Evolutionary conservation across 2,797 vertebrate species (phyloP).

Genomic region (Helostoma temminkii): DNA sequence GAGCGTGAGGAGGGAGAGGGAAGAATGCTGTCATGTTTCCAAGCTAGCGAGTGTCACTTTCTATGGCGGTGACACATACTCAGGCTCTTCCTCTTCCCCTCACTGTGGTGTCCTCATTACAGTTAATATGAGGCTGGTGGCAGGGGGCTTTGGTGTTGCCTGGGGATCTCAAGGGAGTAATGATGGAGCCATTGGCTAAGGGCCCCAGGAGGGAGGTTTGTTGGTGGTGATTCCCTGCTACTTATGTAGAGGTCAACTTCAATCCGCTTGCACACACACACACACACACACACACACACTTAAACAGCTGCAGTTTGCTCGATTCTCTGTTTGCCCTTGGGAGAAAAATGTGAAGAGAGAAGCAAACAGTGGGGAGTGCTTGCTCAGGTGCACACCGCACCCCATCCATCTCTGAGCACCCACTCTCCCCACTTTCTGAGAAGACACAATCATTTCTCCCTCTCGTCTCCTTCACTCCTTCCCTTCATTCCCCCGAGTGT

Average conservation of each 20-base stretch:
- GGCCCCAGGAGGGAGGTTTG: conserved; percentile 74
- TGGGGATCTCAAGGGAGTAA: conserved; percentile 74
- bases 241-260: conserved; percentile 78
- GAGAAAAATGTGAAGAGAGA: conserved; percentile 73
- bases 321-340: conserved; percentile 80
- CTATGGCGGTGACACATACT: conserved; percentile 57
- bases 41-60: conserved; percentile 34
- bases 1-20: background rate
- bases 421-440: conserved; percentile 39
- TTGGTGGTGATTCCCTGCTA: conserved; percentile 76
- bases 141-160: conserved; percentile 52
- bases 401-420: conserved; percentile 71
- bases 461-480: conserved; percentile 30
- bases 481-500: conserved; percentile 53
- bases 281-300: conserved; percentile 14
- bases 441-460: conserved; percentile 70
- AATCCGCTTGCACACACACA: conserved; percentile 26
- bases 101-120: conserved; percentile 74
- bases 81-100: conserved; percentile 37
- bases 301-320: conserved; percentile 70
- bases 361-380: conserved; percentile 80
- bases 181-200: conserved; percentile 73
- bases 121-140: conserved; percentile 63
- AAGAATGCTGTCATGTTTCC: conserved; percentile 21
- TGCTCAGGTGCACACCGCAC: conserved; percentile 66